A percentile compares a stretch with the other conserved stretches of the same genome.
phyloP scores from a whole-genome alignment of 2,888 invertebrate genomes.

The Tridacna crocea region DNA sequence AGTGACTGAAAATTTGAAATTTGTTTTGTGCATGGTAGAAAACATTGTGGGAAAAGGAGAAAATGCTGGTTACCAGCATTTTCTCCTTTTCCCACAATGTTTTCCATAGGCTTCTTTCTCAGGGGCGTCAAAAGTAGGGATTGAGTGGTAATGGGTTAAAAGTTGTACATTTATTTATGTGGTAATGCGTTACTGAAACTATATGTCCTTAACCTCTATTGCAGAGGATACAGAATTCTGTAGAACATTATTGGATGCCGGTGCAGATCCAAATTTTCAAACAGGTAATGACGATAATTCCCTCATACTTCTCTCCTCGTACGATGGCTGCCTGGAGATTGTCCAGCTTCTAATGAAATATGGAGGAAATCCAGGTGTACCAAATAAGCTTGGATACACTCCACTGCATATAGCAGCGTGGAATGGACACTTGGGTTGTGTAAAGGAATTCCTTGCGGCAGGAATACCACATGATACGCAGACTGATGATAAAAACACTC shows the following conservation, averaged over 20 bases:
- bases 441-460: conserved; percentile 65
- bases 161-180: too few relatives aligned
- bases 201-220: not conserved
- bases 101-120: too few relatives aligned
- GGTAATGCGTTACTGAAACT: too few relatives aligned
- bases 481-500: conserved; percentile 76
- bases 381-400: conserved; percentile 70
- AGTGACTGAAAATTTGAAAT: too few relatives aligned
- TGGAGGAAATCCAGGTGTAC: conserved; percentile 64
- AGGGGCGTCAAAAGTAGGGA: too few relatives aligned
- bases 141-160: too few relatives aligned
- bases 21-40: not conserved
- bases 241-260: conserved; percentile 69
- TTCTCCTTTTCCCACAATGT: not conserved
- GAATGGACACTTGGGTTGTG: conserved; percentile 72
- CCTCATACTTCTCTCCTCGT: conserved; percentile 72
- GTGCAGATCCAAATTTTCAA: conserved; percentile 66
- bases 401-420: conserved; percentile 79
- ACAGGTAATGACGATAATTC: conserved; percentile 61
- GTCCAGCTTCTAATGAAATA: conserved; percentile 66
- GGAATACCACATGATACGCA: conserved; percentile 69
- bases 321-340: conserved; percentile 66
- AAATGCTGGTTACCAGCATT: not conserved
- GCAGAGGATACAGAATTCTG: conserved; percentile 66
- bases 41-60: not conserved